phyloP scores from a whole-genome alignment of 2,113 vertebrate genomes.

The Pithys albifrons region DNA sequence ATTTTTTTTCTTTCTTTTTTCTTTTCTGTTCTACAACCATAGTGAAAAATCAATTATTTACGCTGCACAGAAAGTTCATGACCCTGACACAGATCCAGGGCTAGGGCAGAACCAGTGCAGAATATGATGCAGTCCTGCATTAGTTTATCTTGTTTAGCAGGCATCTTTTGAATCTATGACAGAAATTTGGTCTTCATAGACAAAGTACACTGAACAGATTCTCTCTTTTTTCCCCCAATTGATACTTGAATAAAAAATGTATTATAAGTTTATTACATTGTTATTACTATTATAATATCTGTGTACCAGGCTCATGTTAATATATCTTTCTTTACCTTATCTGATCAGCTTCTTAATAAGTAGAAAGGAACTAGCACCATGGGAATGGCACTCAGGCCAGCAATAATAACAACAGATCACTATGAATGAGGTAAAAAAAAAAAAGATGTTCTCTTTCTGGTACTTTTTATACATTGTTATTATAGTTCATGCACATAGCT shows the following conservation, averaged over 20 bases:
- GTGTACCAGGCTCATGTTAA: background rate
- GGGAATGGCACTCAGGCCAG: background rate
- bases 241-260: background rate
- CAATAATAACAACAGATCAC: background rate
- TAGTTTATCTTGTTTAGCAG: background rate
- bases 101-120: background rate
- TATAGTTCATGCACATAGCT: background rate
- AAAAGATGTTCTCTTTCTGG: background rate
- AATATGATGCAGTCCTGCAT: background rate
- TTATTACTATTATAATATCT: background rate
- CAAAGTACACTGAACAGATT: background rate
- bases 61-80: background rate
- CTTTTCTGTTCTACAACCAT: background rate
- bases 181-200: background rate
- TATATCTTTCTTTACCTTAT: background rate
- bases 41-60: constrained; percentile 53
- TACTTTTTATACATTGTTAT: background rate
- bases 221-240: background rate
- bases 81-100: background rate
- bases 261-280: background rate
- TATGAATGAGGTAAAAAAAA: background rate
- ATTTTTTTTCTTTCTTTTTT: background rate
- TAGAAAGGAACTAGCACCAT: background rate
- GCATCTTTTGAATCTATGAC: background rate
- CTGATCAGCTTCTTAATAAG: background rate